Evolutionary conservation across 2,888 invertebrate species (phyloP), one percentile per base, ranked within the genome.

Genomic region (Carcina quercana): DNA sequence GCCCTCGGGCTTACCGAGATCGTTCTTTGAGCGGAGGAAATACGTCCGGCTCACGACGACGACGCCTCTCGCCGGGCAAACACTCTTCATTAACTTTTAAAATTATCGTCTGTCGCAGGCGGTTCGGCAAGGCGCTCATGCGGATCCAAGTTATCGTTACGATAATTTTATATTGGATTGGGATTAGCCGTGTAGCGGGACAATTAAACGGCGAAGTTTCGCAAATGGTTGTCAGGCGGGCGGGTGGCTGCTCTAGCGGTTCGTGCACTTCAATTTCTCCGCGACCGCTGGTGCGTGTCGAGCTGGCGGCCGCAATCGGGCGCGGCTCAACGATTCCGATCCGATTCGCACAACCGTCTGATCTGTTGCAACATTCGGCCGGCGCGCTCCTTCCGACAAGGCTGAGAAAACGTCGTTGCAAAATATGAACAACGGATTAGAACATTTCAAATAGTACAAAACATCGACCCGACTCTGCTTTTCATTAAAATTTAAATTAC

Each of bases 251-350:
- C 63, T 66, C 68, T 64, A 73, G 68, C 70, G 69, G 71, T 64
- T 51, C 59, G 61, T 61, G 64, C 58, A 74, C 71, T 73, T 73
- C 62, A 79, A 79, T 83, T 82, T 83, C 80, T 80, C 78, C 65
- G 67, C 53, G 59, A 43, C 47, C 70, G 62, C 46, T 66, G 73
- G 66, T 66, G 80, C 80, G 73, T n/a, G n/a, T n/a, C n/a, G n/a
- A n/a, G n/a, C n/a, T n/a, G 75, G 53, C 61, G 76, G 54, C 69
- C 59, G 78, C 79, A 80, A 80, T 80, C 80, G 72, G 71, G 74
- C 71, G 71, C 78, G 74, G 65, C 70, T 67, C 67, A 75, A 53
- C 70, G 71, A 70, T 72, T 76, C 65, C 67, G 73, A 78, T 73
- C 73, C 67, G 71, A 78, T 76, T 75, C 68, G 68, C 68, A 65